Percentiles rank a stretch among this genome's conserved stretches.
These are phyloP conservation scores for Pionites leucogaster DNA, from an alignment of 2,113 vertebrate genomes.

Conservation along the genomic window DNA sequence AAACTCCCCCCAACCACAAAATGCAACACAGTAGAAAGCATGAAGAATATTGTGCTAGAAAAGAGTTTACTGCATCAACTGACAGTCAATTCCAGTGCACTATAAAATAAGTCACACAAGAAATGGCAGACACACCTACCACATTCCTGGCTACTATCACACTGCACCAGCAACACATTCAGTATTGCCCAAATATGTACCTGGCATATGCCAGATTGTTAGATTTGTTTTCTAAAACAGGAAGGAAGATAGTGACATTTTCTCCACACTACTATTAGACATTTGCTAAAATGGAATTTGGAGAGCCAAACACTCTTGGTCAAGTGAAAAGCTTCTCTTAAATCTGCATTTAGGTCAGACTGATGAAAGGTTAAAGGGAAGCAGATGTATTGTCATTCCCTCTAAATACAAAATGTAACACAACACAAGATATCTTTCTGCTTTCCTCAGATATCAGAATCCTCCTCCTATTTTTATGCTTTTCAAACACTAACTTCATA, in stretches of 20 bases:
- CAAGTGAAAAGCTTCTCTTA: not conserved
- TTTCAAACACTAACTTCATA: not conserved
- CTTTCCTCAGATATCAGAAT: not conserved
- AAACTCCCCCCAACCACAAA: not conserved
- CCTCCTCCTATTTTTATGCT: not conserved
- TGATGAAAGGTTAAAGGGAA: not conserved
- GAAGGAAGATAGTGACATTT: not conserved
- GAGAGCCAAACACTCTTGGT: not conserved
- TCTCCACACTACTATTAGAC: not conserved
- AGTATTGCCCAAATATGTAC: not conserved
- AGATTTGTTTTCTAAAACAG: not conserved
- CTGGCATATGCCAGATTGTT: not conserved
- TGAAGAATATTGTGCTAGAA: not conserved
- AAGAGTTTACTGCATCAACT: not conserved
- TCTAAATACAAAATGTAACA: not conserved
- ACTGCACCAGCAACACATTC: not conserved
- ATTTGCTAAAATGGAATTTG: not conserved
- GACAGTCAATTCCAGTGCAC: not conserved
- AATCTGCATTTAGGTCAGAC: not conserved
- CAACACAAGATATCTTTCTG: not conserved
- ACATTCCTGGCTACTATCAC: not conserved
- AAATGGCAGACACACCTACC: not conserved
- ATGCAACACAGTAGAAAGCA: not conserved
- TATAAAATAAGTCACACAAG: not conserved
- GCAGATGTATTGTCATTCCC: not conserved